A percentile compares a stretch with the other conserved stretches of the same genome.
These are phyloP conservation scores for Vesta saturnalis DNA, from an alignment of 2,888 invertebrate species.

Conservation along the genomic window DNA sequence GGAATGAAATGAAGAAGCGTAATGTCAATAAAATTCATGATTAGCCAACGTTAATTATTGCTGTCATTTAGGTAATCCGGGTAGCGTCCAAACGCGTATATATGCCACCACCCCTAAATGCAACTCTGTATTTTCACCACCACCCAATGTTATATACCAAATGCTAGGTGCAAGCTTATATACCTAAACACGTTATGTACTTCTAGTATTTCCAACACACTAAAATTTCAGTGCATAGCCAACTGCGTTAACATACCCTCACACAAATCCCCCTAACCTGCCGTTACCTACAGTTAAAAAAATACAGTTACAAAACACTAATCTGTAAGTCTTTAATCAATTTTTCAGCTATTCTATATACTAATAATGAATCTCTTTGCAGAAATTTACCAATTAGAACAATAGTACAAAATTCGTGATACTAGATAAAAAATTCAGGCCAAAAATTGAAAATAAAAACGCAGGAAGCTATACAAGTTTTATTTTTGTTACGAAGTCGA, in stretches of 20 bases:
- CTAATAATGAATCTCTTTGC: constrained; percentile 42
- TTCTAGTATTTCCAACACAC: constrained; percentile 45
- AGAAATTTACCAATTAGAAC: constrained; percentile 54
- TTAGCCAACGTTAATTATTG: constrained; percentile 35
- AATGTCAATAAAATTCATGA: constrained; percentile 26
- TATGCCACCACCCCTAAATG: constrained; percentile 38
- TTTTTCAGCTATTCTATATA: neutral
- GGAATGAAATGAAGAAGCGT: neutral
- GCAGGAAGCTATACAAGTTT: constrained; percentile 55
- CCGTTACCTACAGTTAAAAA: constrained; percentile 62
- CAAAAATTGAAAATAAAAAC: constrained; percentile 52
- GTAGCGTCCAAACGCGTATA: constrained; percentile 32
- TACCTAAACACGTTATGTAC: constrained; percentile 46
- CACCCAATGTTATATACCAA: constrained; percentile 28
- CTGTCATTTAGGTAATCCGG: constrained; percentile 28
- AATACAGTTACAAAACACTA: constrained; percentile 44
- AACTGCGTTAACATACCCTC: constrained; percentile 62
- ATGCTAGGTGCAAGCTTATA: constrained; percentile 35
- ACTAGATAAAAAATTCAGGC: constrained; percentile 51
- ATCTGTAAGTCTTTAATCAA: constrained; percentile 49
- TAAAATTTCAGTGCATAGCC: constrained; percentile 63
- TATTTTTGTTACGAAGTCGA: constrained; percentile 14
- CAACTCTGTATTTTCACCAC: constrained; percentile 38
- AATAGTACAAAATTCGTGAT: constrained; percentile 57
- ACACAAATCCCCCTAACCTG: constrained; percentile 60